Conservation (phyloP, 2,113 vertebrate genomes). For the Rattus rattus region DNA sequence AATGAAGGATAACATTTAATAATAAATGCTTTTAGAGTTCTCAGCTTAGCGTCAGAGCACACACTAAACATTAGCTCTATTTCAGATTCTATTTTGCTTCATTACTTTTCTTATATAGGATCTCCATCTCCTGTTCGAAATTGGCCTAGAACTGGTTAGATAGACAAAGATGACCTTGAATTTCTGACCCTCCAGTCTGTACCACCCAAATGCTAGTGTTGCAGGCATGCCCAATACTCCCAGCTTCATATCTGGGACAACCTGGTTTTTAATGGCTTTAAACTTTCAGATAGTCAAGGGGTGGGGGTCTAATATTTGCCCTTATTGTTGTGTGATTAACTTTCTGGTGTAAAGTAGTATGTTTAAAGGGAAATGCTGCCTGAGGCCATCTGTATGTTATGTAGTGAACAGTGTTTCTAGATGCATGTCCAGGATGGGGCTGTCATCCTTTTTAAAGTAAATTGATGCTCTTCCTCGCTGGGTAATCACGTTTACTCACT, state of each 20-base stretch:
- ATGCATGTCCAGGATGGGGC: background rate
- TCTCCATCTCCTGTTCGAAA: background rate
- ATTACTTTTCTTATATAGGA: background rate
- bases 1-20: conserved; percentile 3
- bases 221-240: background rate
- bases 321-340: background rate
- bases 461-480: background rate
- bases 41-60: background rate
- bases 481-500: conserved; percentile 71
- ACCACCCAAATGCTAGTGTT: background rate
- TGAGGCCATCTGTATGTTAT: background rate
- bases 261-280: background rate
- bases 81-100: background rate
- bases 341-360: background rate
- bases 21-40: background rate
- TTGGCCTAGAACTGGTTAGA: background rate
- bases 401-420: conserved; percentile 12
- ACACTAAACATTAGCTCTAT: background rate
- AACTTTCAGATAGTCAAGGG: background rate
- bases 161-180: background rate
- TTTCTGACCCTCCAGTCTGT: background rate
- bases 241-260: background rate
- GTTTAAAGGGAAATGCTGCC: conserved; percentile 10
- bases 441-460: conserved; percentile 69
- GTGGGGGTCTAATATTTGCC: background rate